Evolutionary conservation across 2,888 invertebrate genomes (phyloP).

Genomic region (Yponomeuta malinellus): DNA sequence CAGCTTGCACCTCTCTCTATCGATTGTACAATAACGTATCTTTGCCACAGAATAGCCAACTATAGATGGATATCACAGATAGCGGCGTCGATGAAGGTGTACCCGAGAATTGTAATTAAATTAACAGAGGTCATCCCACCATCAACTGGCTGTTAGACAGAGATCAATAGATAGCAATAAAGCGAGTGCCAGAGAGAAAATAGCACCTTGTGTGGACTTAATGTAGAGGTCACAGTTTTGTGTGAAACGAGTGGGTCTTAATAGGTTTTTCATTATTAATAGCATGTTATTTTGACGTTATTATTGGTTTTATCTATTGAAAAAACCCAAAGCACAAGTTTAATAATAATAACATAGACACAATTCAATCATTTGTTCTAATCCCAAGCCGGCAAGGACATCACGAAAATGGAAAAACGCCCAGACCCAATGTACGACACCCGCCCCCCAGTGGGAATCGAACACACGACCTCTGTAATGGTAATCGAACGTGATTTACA

Average conservation of each 20-base stretch:
- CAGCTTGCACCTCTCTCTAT: conserved; percentile 29
- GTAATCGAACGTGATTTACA: too few relatives aligned
- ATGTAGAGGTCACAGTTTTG: conserved; percentile 14
- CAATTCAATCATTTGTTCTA: too few relatives aligned
- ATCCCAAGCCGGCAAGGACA: too few relatives aligned
- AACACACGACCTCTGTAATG: too few relatives aligned
- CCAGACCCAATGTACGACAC: too few relatives aligned
- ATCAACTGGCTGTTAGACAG: conserved; percentile 33
- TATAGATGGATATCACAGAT: conserved; percentile 40
- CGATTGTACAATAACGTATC: conserved; percentile 26
- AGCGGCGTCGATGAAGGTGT: conserved; percentile 38
- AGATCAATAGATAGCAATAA: conserved; percentile 2
- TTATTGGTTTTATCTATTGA: background rate
- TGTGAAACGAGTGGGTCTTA: conserved; percentile 7
- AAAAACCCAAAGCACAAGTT: background rate
- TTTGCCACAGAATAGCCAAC: conserved; percentile 17
- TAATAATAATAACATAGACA: too few relatives aligned
- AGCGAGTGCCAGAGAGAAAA: conserved; percentile 30
- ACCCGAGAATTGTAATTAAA: conserved; percentile 56
- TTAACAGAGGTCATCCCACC: conserved; percentile 40
- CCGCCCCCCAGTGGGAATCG: too few relatives aligned
- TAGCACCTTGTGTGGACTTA: conserved; percentile 35
- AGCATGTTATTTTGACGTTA: background rate
- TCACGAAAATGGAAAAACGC: too few relatives aligned
- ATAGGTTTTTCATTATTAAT: conserved; percentile 11